Conservation (phyloP, 2,888 invertebrate species). For the Hypselothyrea guttata region DNA sequence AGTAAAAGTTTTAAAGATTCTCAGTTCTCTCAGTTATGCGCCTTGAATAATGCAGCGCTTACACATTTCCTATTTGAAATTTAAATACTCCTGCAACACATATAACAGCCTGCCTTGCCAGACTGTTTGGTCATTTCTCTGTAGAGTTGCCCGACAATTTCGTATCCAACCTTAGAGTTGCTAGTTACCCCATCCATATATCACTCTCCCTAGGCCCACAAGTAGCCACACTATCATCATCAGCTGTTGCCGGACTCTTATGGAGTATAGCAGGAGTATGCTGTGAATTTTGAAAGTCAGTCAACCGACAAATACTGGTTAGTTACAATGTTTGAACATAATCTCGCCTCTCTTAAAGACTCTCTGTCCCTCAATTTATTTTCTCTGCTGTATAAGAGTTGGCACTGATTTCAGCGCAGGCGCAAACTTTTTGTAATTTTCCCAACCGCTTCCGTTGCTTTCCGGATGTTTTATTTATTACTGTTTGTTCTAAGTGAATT, state of each 20-base stretch:
- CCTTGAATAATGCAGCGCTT: constrained; percentile 40
- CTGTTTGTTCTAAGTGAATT: constrained; percentile 55
- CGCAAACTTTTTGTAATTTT: constrained; percentile 22
- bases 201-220: constrained; percentile 3
- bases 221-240: constrained; percentile 36
- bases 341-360: neutral
- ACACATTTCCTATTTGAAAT: constrained; percentile 49
- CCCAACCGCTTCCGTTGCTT: constrained; percentile 22
- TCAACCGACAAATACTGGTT: constrained; percentile 53
- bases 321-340: neutral
- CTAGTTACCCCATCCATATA: constrained; percentile 13
- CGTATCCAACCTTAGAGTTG: constrained; percentile 37
- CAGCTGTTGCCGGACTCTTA: constrained; percentile 54
- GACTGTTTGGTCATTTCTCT: constrained; percentile 12
- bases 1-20: constrained; percentile 42
- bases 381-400: constrained; percentile 39
- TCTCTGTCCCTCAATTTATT: neutral
- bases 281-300: constrained; percentile 5
- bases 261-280: neutral
- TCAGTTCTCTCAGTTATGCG: constrained; percentile 14
- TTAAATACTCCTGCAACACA: constrained; percentile 38
- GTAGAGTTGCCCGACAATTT: constrained; percentile 47
- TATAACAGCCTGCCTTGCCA: constrained; percentile 5
- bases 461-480: constrained; percentile 54
- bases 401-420: constrained; percentile 39